Base-by-base conservation (phyloP, 2,888 invertebrate species). In the Agrotis segetum region DNA sequence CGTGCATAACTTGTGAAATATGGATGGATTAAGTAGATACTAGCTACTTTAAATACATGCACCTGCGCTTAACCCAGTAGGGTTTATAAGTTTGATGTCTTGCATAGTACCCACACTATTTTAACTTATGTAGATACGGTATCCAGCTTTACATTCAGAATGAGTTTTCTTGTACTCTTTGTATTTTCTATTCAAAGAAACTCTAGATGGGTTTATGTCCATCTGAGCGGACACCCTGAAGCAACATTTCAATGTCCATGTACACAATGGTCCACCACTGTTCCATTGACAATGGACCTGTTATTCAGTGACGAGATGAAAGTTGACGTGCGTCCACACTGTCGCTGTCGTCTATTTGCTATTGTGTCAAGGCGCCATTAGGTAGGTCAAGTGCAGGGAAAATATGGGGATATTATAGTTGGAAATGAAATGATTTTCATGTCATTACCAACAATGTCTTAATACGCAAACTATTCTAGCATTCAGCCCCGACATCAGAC, bases 321-420 rank as follows among this genome's bases (percentile, higher is more conserved):
- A 78, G 82, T 70, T 77, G 65, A 60, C 44, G 53, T 46, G 34
- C 61, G 52, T 63, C 53, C 21, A 64, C 73, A 49, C 73, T 56
- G 55, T 63, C 24, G 29, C 73, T 56, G 55, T 63, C 24, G 29
- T 47, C 52, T 64, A 50, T 71, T 56, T 34, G 53, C 67, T n/a
- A 76, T 71, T 71, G 80, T 78, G 62, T 50, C 47, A 17, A 60
- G 24, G 65, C 49, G 47, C 47, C 46, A 62, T 56, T 52, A 50
- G 5, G 55, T 50, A 67, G 63, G 80, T 71, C 76, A 76, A 76
- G 71, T 79, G 70, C 60, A 61, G 44, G n/a, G 40, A 61, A 70
- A 74, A 76, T 58, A 52, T 40, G 11, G 40, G 40, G 40, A 40
- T 40, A 63, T 62, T 47, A 40, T n/a, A 21, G 44, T 46, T 58